Conservation (phyloP, 2,888 invertebrate genomes). For the Tetrapedia diversipes region DNA sequence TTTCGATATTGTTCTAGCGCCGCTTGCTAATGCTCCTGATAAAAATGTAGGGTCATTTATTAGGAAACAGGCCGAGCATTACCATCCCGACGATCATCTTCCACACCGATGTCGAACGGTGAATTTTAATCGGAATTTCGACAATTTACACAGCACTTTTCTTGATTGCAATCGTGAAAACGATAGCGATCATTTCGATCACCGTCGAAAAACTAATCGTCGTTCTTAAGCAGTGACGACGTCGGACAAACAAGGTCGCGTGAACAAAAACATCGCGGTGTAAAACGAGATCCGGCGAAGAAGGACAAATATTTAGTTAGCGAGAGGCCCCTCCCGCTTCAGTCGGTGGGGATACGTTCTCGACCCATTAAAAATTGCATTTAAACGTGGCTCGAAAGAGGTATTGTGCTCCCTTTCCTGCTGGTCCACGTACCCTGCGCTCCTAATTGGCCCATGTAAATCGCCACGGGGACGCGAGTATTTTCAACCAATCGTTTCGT, state of each 20-base stretch:
- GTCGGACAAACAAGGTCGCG: constrained; percentile 1
- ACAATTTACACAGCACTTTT: too few species aligned
- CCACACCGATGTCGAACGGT: constrained; percentile 26
- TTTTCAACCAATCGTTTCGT: constrained; percentile 27
- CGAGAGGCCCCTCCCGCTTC: neutral
- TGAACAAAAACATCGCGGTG: constrained; percentile 27
- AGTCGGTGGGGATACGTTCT: constrained; percentile 23
- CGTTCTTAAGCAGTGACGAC: neutral
- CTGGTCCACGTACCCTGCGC: too few species aligned
- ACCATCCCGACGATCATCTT: constrained; percentile 37
- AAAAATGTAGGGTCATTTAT: constrained; percentile 53
- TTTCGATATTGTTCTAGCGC: constrained; percentile 67
- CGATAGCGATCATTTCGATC: constrained; percentile 14
- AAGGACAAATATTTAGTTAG: constrained; percentile 42
- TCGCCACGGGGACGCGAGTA: constrained; percentile 28
- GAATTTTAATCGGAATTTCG: constrained; percentile 52
- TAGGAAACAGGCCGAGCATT: constrained; percentile 37
- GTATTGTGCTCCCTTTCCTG: neutral
- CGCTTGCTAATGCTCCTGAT: constrained; percentile 44
- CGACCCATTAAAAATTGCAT: constrained; percentile 38
- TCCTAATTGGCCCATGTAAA: constrained; percentile 48
- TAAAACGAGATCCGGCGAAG: constrained; percentile 8
- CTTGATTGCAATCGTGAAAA: neutral
- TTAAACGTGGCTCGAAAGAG: constrained; percentile 26
- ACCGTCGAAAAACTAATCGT: constrained; percentile 9